Evolutionary conservation across 2,113 vertebrate genomes (phyloP).

Genomic region (Actenoides lindsayi): DNA sequence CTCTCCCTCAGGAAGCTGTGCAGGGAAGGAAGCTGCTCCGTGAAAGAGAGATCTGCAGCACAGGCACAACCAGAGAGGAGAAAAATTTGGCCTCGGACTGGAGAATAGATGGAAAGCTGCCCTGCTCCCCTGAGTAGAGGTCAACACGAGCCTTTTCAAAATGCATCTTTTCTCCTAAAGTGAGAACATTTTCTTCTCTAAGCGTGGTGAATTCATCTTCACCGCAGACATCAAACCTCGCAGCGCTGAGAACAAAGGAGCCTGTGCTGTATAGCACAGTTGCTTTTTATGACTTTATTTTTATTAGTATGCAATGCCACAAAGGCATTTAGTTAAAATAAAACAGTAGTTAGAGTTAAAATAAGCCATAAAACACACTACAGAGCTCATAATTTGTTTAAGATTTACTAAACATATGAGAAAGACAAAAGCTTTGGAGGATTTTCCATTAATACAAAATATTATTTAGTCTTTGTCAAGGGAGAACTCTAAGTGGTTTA

Average conservation of each 20-base stretch:
- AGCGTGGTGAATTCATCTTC: neutral
- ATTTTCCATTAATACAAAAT: constrained; percentile 56
- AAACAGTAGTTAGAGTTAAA: constrained; percentile 46
- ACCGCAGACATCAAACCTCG: neutral
- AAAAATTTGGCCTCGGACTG: neutral
- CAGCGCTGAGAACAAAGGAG: constrained; percentile 39
- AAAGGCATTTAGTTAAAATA: constrained; percentile 61
- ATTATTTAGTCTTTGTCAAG: constrained; percentile 37
- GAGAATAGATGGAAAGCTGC: neutral
- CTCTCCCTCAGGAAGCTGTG: neutral
- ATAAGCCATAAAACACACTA: constrained; percentile 45
- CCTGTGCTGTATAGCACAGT: neutral
- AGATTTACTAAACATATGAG: constrained; percentile 46
- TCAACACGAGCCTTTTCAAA: neutral
- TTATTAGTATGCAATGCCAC: constrained; percentile 22
- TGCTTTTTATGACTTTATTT: constrained; percentile 34
- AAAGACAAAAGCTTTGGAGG: constrained; percentile 11
- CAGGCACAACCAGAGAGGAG: neutral
- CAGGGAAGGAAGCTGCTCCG: neutral
- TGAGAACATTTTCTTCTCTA: neutral
- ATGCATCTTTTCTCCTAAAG: neutral
- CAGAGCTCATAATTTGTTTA: constrained; percentile 32
- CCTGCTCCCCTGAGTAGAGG: neutral
- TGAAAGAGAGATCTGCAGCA: neutral
- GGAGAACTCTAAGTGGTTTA: constrained; percentile 24